These are phyloP conservation scores for Macrobrachium nipponense DNA, from an alignment of 1,140 invertebrate species.

Conservation along the genomic window DNA sequence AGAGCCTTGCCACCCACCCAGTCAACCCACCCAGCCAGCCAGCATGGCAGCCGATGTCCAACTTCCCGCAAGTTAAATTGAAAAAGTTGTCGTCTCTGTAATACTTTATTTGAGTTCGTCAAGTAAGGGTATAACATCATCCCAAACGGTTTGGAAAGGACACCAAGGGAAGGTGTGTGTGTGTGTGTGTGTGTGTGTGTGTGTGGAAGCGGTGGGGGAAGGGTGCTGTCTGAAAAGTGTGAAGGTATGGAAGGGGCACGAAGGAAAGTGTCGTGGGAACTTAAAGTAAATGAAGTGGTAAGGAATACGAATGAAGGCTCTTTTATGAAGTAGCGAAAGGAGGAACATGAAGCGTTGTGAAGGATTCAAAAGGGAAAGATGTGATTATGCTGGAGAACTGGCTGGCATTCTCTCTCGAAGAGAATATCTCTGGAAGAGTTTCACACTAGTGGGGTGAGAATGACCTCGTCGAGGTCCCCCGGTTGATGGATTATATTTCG, in stretches of 20 bases:
- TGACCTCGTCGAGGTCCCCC: no score
- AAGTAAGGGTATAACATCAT: no score
- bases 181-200: conserved; percentile 26
- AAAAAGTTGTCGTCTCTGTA: no score
- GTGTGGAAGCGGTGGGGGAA: conserved; percentile 1
- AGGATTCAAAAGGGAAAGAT: not conserved
- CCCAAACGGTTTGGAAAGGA: not conserved
- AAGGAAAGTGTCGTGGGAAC: not conserved
- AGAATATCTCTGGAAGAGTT: no score
- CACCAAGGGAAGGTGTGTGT: not conserved
- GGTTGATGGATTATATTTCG: no score
- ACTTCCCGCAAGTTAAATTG: no score
- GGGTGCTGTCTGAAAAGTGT: not conserved
- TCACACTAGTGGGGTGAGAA: no score
- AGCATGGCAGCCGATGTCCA: no score
- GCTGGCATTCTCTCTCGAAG: no score
- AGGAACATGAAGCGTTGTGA: not conserved
- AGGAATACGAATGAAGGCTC: not conserved
- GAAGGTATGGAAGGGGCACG: not conserved
- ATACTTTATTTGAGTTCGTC: no score
- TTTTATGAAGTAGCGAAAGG: not conserved
- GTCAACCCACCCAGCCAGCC: no score
- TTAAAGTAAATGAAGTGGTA: not conserved
- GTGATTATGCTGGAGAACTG: not conserved
- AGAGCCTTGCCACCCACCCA: no score